These are phyloP conservation scores for Salminus brasiliensis DNA, from an alignment of 2,113 vertebrate species.

Conservation along the genomic window DNA sequence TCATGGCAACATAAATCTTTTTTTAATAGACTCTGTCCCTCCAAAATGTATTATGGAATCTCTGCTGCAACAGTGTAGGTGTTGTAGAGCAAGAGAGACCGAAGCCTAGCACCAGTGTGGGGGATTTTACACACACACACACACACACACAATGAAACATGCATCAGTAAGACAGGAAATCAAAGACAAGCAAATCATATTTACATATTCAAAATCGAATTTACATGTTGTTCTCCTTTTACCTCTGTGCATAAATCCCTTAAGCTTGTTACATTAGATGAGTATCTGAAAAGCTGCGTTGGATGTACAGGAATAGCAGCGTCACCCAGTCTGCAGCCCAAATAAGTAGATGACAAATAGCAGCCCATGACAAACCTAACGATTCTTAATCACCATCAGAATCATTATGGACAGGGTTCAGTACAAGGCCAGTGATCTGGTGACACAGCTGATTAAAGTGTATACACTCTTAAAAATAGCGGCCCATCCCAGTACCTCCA, in stretches of 20 bases:
- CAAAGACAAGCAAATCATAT: slow-evolving; percentile 6
- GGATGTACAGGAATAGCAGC: neutral
- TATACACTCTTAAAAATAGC: neutral
- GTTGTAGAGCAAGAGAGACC: slow-evolving; percentile 24
- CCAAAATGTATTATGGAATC: slow-evolving; percentile 4
- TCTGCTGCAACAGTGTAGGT: neutral
- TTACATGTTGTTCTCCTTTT: neutral
- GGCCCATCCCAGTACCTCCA: too few relatives aligned
- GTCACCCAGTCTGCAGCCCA: neutral
- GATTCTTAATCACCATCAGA: neutral
- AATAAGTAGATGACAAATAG: slow-evolving; percentile 12
- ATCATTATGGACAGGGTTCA: neutral
- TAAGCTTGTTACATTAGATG: neutral
- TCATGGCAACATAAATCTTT: slow-evolving; percentile 43
- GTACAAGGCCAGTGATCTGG: neutral
- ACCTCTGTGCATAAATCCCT: neutral
- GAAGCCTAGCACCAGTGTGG: slow-evolving; percentile 7
- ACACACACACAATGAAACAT: slow-evolving; percentile 1
- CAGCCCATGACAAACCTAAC: neutral
- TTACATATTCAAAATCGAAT: neutral
- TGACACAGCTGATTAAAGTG: neutral
- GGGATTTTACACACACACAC: slow-evolving; percentile 16
- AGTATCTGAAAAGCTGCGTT: neutral
- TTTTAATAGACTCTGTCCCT: slow-evolving; percentile 12
- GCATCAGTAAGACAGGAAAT: slow-evolving; percentile 1